Evolutionary conservation across 1,140 invertebrate species (phyloP).

Genomic region (Drosophila lowei): DNA sequence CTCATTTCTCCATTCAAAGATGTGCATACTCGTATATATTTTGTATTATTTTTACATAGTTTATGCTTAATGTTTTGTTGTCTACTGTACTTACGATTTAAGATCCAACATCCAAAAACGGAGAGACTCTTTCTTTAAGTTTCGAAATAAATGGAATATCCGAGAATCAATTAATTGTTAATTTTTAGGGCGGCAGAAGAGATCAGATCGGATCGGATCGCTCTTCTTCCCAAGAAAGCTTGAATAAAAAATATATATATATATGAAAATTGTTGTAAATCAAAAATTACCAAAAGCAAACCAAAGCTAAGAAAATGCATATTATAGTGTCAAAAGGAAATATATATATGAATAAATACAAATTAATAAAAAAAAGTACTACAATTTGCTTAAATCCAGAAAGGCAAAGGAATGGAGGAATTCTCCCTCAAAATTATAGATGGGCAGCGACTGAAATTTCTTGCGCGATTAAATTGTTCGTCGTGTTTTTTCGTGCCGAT

Average conservation of each 20-base stretch:
- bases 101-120: constrained; percentile 36
- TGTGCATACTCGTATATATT: constrained; percentile 3
- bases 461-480: too few relatives aligned
- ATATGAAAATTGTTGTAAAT: constrained; percentile 72
- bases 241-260: constrained; percentile 17
- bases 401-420: constrained; percentile 1
- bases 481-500: too few relatives aligned
- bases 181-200: constrained; percentile 13
- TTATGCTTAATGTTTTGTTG: constrained; percentile 32
- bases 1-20: background rate
- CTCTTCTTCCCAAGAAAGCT: constrained; percentile 6
- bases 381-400: too few relatives aligned
- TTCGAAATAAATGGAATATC: constrained; percentile 29
- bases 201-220: too few relatives aligned
- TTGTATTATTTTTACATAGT: constrained; percentile 33
- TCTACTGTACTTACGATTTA: constrained; percentile 64
- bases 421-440: too few relatives aligned
- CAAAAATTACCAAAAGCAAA: constrained; percentile 62
- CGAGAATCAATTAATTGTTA: constrained; percentile 34
- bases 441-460: background rate
- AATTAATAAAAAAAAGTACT: constrained; percentile 31
- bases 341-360: constrained; percentile 50
- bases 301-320: constrained; percentile 52
- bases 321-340: constrained; percentile 77
- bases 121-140: too few relatives aligned